Evolutionary conservation across 2,888 invertebrate species (phyloP).

Genomic region (Cantharis lateralis): DNA sequence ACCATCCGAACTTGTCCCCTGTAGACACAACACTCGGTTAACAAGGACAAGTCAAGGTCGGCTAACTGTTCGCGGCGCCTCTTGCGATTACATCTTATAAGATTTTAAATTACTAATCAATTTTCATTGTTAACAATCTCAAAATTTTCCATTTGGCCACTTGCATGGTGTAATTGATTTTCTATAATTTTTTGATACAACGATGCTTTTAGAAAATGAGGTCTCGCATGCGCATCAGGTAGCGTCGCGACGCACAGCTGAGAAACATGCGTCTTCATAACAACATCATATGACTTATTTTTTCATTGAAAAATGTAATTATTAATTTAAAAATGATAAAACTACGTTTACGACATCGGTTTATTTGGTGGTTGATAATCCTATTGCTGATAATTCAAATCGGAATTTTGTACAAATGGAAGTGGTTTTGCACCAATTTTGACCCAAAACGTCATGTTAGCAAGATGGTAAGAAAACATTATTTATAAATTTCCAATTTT

Average conservation of each 20-base stretch:
- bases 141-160: neutral
- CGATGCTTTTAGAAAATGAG: neutral
- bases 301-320: neutral
- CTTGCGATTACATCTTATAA: slow-evolving; percentile 45
- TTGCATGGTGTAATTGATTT: neutral
- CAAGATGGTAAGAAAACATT: slow-evolving; percentile 61
- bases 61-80: slow-evolving; percentile 56
- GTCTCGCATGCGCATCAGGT: neutral
- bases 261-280: neutral
- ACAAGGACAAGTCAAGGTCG: slow-evolving; percentile 56
- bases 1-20: slow-evolving; percentile 44
- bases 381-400: slow-evolving; percentile 13
- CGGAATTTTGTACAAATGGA: slow-evolving; percentile 53
- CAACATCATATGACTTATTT: neutral
- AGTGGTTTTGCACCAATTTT: slow-evolving; percentile 62
- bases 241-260: neutral
- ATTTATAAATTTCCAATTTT: neutral
- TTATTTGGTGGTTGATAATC: slow-evolving; percentile 8
- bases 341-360: slow-evolving; percentile 10
- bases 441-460: slow-evolving; percentile 63
- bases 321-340: slow-evolving; percentile 9
- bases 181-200: neutral
- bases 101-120: neutral
- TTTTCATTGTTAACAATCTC: neutral
- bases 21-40: slow-evolving; percentile 47